phyloP scores from a whole-genome alignment of 2,888 invertebrate species.

The Acanthoscelides obtectus region DNA sequence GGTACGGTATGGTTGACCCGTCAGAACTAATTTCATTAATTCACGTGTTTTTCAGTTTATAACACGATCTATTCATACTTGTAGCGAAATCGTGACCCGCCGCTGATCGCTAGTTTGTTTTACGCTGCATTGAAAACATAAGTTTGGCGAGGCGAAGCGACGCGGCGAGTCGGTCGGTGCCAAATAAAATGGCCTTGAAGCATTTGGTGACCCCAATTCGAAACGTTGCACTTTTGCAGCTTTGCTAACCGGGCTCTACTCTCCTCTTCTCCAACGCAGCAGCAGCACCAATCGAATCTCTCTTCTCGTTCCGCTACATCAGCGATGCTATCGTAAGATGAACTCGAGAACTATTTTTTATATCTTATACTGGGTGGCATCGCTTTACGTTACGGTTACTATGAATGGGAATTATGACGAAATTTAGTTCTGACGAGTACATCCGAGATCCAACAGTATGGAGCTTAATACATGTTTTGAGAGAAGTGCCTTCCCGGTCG shows the following conservation, averaged over 20 bases:
- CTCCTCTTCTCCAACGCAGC: neutral
- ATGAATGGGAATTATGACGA: too few species aligned
- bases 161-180: slow-evolving; percentile 13
- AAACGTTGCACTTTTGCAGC: slow-evolving; percentile 44
- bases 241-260: slow-evolving; percentile 1
- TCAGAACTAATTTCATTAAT: too few species aligned
- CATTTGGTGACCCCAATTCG: slow-evolving; percentile 47
- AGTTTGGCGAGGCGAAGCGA: neutral
- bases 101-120: neutral
- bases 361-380: neutral
- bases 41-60: too few species aligned
- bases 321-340: neutral
- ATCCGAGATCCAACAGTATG: too few species aligned
- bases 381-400: too few species aligned
- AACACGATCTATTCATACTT: too few species aligned
- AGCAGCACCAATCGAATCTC: neutral
- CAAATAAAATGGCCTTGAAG: slow-evolving; percentile 45
- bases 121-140: neutral
- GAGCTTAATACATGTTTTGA: too few species aligned
- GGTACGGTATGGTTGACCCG: too few species aligned
- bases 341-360: neutral
- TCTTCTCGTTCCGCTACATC: neutral
- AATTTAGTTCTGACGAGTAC: too few species aligned
- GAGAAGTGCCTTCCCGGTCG: too few species aligned
- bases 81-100: neutral